These are phyloP conservation scores for Channallabes apus DNA, from an alignment of 2,797 vertebrate species.

Conservation along the genomic window DNA sequence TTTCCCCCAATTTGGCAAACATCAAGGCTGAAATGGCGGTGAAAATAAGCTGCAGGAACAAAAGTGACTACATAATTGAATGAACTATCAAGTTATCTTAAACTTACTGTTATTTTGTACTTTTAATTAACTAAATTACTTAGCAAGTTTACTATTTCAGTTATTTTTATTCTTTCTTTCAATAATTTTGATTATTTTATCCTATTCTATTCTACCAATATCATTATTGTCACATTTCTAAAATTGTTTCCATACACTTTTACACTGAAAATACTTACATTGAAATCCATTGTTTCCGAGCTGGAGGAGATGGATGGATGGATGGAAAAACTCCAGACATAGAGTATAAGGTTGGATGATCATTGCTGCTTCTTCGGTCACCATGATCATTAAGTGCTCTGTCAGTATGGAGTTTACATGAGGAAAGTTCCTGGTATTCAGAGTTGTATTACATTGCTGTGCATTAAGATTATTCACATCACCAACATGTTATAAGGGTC, in stretches of 20 bases:
- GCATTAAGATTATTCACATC: background rate
- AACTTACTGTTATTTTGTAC: background rate
- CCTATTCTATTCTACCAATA: background rate
- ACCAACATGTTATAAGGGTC: background rate
- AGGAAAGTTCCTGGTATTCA: background rate
- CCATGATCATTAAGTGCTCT: background rate
- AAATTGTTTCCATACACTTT: background rate
- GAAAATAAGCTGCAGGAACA: too few relatives aligned
- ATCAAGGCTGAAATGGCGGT: too few relatives aligned
- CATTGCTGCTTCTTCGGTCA: background rate
- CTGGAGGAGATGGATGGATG: background rate
- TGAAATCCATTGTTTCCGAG: background rate
- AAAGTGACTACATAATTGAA: too few relatives aligned
- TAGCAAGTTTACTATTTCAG: background rate
- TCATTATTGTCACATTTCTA: background rate
- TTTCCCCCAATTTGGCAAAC: background rate
- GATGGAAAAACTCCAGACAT: background rate
- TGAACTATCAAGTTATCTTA: background rate
- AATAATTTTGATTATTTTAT: conserved; percentile 88
- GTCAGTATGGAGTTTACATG: background rate
- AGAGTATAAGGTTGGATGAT: background rate
- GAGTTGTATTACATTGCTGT: background rate
- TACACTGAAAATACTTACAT: background rate
- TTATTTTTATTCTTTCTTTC: conserved; percentile 19
- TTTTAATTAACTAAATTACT: background rate